phyloP scores from a whole-genome alignment of 1,140 invertebrate species.

The Listronotus oregonensis region DNA sequence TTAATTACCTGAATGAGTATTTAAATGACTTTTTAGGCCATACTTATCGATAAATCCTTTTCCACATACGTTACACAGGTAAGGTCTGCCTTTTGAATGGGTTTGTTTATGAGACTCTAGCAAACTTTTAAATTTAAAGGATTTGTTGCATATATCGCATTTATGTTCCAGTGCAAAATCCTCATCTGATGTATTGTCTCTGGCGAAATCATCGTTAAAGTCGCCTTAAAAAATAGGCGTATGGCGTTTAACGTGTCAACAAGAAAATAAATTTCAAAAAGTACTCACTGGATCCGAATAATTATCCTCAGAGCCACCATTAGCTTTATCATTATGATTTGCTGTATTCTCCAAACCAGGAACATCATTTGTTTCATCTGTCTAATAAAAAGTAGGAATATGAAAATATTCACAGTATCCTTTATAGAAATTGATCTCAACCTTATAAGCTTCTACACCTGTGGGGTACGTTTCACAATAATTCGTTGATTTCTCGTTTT shows the following conservation, averaged over 20 bases:
- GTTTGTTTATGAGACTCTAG: conserved; percentile 66
- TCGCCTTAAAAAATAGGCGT: conserved; percentile 8
- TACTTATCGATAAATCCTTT: conserved; percentile 70
- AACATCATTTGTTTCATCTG: neutral
- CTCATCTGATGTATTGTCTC: conserved; percentile 19
- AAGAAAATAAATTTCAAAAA: too few relatives aligned
- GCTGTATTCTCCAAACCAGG: neutral
- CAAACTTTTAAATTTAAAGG: conserved; percentile 41
- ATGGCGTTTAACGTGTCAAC: too few relatives aligned
- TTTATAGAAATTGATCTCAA: neutral
- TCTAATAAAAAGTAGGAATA: conserved; percentile 1
- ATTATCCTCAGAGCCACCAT: neutral
- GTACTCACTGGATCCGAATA: neutral
- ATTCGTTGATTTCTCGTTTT: too few relatives aligned
- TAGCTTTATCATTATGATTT: neutral
- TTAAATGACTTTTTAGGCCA: conserved; percentile 66
- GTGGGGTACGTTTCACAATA: too few relatives aligned
- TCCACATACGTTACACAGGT: conserved; percentile 74
- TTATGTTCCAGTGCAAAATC: conserved; percentile 33
- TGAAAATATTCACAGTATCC: too few relatives aligned
- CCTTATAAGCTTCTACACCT: too few relatives aligned
- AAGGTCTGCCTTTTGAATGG: conserved; percentile 74
- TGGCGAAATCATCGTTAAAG: neutral
- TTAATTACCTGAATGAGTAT: conserved; percentile 50
- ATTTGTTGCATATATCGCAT: conserved; percentile 44